phyloP scores from a whole-genome alignment of 1,140 invertebrate species.

The Contarinia nasturtii region DNA sequence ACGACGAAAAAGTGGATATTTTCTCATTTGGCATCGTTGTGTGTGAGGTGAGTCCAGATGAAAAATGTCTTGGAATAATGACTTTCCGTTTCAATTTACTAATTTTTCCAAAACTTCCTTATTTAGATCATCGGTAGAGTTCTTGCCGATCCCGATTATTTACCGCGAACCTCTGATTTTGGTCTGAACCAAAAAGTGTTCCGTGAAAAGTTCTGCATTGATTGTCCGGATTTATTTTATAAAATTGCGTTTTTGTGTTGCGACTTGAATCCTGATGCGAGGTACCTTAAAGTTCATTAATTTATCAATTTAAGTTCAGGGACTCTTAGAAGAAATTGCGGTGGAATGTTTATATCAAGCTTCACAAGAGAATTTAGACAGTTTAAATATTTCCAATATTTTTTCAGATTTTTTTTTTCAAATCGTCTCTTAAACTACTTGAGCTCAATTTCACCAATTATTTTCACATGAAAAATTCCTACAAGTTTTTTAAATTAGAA shows the following conservation, averaged over 20 bases:
- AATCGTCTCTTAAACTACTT: no score
- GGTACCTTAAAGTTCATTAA: slow-evolving; percentile 27
- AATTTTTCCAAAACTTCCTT: not conserved
- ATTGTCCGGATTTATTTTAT: slow-evolving; percentile 74
- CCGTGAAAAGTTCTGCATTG: slow-evolving; percentile 69
- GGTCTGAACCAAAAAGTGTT: slow-evolving; percentile 77
- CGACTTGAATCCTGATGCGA: slow-evolving; percentile 69
- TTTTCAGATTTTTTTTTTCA: not conserved
- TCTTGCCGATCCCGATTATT: slow-evolving; percentile 78
- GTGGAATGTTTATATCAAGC: no score
- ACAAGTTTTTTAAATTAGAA: no score
- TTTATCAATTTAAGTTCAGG: no score
- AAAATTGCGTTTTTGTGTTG: slow-evolving; percentile 75
- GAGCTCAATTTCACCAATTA: no score
- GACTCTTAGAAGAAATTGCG: no score
- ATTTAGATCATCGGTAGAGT: slow-evolving; percentile 75
- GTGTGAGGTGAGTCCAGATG: slow-evolving; percentile 55
- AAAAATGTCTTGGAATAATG: not conserved
- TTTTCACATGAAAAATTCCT: no score
- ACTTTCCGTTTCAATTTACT: not conserved
- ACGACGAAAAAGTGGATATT: slow-evolving; percentile 93
- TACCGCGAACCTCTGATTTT: slow-evolving; percentile 78
- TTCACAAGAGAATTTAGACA: no score
- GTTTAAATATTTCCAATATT: no score
- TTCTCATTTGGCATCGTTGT: slow-evolving; percentile 94